These are phyloP conservation scores for Pangasius macronema DNA, from an alignment of 2,797 vertebrate species.

Conservation along the genomic window DNA sequence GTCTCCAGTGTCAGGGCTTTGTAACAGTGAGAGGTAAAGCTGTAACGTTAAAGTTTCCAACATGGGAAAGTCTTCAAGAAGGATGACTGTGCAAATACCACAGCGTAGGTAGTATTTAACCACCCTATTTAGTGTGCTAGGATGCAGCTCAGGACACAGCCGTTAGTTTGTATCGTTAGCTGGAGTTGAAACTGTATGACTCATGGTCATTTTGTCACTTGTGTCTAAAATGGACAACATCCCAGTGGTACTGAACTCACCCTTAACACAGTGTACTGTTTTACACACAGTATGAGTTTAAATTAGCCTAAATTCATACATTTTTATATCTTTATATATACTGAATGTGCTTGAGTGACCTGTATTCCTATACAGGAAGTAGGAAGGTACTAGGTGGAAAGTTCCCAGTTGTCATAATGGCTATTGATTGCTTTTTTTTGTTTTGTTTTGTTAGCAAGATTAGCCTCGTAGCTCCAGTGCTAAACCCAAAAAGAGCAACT, in stretches of 20 bases:
- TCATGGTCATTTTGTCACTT: not conserved
- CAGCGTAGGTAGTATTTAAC: too few relatives aligned
- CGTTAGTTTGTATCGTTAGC: not conserved
- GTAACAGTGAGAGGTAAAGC: too few relatives aligned
- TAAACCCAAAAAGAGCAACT: not conserved
- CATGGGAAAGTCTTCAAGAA: too few relatives aligned
- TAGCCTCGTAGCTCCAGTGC: not conserved
- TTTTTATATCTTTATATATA: not conserved
- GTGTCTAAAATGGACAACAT: not conserved
- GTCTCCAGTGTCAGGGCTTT: too few relatives aligned
- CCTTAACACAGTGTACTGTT: not conserved
- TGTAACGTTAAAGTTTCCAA: too few relatives aligned
- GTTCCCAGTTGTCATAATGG: not conserved
- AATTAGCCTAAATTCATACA: not conserved
- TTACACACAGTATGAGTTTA: not conserved
- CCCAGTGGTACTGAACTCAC: not conserved
- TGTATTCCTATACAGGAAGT: not conserved
- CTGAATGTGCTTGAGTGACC: not conserved
- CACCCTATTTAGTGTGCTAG: too few relatives aligned
- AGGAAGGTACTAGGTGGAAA: not conserved
- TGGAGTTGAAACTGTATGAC: not conserved
- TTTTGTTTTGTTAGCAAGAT: not conserved
- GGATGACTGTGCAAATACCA: too few relatives aligned
- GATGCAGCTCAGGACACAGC: too few relatives aligned
- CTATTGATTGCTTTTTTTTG: not conserved